These are phyloP conservation scores for Nothocercus julius DNA, from an alignment of 2,113 vertebrate genomes.

Conservation along the genomic window DNA sequence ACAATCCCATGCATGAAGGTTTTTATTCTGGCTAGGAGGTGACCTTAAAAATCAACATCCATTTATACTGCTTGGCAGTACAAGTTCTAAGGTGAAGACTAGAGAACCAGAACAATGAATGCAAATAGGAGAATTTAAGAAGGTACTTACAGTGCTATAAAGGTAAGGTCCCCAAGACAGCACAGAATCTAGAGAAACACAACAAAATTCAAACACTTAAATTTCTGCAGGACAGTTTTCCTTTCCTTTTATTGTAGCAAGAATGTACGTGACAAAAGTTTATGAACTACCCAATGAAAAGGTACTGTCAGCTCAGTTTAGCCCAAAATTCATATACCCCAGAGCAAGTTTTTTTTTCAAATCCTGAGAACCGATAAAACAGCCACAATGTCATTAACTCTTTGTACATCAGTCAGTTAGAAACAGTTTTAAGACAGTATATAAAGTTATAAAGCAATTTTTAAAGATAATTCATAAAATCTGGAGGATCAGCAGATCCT, in stretches of 20 bases:
- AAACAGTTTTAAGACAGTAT: too few relatives aligned
- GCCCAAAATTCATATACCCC: neutral
- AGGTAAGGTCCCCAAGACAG: conserved; percentile 96
- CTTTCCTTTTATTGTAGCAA: neutral
- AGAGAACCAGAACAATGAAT: neutral
- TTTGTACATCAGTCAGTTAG: neutral
- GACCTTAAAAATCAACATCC: neutral
- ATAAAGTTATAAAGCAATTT: neutral
- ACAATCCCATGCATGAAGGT: neutral
- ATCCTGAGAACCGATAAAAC: neutral
- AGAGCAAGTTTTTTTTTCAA: neutral
- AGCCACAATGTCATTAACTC: neutral
- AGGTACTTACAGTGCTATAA: conserved; percentile 90
- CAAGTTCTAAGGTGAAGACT: neutral
- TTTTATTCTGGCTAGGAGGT: neutral
- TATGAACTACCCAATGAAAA: neutral
- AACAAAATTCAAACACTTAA: neutral
- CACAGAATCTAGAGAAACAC: conserved; percentile 87
- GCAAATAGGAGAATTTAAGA: neutral
- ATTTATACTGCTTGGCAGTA: neutral
- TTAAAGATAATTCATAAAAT: neutral
- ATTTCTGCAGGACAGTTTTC: neutral
- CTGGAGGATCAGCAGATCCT: neutral
- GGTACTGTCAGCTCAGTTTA: neutral
- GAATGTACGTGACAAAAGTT: neutral